Base-by-base conservation (phyloP, 2,888 invertebrate species). In the Yponomeuta sedellus region DNA sequence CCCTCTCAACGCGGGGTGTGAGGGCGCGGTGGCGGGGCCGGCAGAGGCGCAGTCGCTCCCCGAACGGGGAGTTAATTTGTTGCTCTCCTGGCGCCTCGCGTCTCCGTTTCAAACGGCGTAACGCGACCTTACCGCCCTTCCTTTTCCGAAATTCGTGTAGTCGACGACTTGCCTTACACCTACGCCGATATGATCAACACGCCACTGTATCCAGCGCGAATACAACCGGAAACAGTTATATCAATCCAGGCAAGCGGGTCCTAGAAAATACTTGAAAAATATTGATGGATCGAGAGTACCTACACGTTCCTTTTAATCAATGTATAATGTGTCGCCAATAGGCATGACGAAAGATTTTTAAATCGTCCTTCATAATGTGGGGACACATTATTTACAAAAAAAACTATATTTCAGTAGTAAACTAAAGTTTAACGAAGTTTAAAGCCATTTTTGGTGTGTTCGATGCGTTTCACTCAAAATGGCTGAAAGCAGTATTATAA, bases 21-120 rank as follows among this genome's bases (percentile, higher is more conserved):
- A 40, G 39, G 22, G 61, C 25, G 44, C 44, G 66, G n/a, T 61
- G 66, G 65, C 65, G 67, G 64, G 74, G 72, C 71, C 19, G 70
- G 66, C 64, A 77, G 76, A 85, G 79, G 83, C 83, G 82, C 78
- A 79, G 77, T 77, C 72, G 44, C 74, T 71, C 80, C 80, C 84
- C 86, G 86, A 83, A 83, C 85, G 80, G 90, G 86, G 86, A 86
- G 88, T 88, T 91, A 91, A 91, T 91, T 91, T 91, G 90, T 91
- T 90, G 90, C 89, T 89, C 90, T 89, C 90, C 85, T 87, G 90
- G 86, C 90, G 88, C 90, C 88, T 86, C 85, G 86, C 85, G 83
- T 90, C 89, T 90, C 89, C 87, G 86, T 90, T 90, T 86, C 90
- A 87, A 88, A 87, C 86, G 86, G 84, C 83, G 90, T 89, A 88